Conservation (phyloP, 2,888 invertebrate genomes). For the Kryphioiulus occultus region DNA sequence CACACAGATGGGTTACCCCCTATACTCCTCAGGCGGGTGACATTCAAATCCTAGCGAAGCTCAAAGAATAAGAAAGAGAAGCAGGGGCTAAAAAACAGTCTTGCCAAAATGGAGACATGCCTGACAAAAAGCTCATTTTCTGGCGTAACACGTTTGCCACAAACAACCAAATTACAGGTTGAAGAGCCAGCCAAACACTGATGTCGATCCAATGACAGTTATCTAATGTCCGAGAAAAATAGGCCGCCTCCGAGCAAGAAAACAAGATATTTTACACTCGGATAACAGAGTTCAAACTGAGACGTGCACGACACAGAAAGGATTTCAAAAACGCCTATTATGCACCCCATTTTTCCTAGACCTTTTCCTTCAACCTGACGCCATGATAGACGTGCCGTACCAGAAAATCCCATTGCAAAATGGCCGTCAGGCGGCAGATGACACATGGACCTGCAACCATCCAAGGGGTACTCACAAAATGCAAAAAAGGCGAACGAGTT, state of each 20-base stretch:
- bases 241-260: constrained; percentile 26
- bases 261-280: constrained; percentile 44
- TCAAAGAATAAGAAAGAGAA: constrained; percentile 16
- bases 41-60: constrained; percentile 39
- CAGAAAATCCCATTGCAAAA: not conserved
- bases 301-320: not conserved
- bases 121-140: constrained; percentile 44
- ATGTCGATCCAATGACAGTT: constrained; percentile 44
- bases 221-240: constrained; percentile 25
- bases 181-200: constrained; percentile 29
- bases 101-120: constrained; percentile 42
- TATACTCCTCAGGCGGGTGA: constrained; percentile 29
- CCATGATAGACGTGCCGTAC: not conserved
- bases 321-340: not conserved
- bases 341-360: not conserved
- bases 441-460: not conserved
- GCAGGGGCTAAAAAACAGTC: constrained; percentile 29
- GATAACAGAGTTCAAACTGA: constrained; percentile 7
- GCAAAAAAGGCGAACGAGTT: not conserved
- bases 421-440: not conserved
- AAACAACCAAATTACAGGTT: constrained; percentile 49
- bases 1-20: constrained; percentile 39
- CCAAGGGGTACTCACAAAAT: not conserved
- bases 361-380: not conserved
- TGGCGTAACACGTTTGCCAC: constrained; percentile 44